These are phyloP conservation scores for Gallinago solitaria DNA, from an alignment of 2,797 vertebrate species.

Conservation along the genomic window DNA sequence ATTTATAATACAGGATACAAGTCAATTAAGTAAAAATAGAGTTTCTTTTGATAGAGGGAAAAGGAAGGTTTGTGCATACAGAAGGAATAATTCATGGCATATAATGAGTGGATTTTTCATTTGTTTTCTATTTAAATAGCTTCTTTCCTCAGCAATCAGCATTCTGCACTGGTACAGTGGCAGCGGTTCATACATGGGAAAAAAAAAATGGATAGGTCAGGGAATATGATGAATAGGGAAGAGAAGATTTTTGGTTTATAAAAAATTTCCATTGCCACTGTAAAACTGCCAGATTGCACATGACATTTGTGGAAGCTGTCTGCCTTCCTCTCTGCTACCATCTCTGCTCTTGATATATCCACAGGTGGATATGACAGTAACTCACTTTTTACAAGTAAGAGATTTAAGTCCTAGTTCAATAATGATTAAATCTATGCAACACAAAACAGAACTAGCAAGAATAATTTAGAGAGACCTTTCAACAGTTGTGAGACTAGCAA, in stretches of 20 bases:
- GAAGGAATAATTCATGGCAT: background rate
- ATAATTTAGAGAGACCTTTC: background rate
- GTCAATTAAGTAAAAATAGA: background rate
- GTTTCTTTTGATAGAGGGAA: background rate
- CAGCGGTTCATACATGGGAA: background rate
- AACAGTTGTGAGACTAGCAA: background rate
- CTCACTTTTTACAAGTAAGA: background rate
- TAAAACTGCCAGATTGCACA: background rate
- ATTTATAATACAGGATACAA: background rate
- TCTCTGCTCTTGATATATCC: background rate
- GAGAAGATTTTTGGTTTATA: background rate
- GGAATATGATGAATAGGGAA: background rate
- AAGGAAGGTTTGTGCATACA: background rate
- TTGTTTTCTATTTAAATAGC: background rate
- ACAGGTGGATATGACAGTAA: rapidly evolving
- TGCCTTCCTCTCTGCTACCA: background rate
- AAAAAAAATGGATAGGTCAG: background rate
- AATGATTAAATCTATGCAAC: background rate
- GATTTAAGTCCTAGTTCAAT: background rate
- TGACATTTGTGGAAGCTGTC: background rate
- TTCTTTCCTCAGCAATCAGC: background rate
- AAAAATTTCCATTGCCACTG: background rate
- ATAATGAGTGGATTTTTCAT: background rate
- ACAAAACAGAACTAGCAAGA: background rate
- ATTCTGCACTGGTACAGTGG: background rate